Percentiles rank a stretch among this genome's conserved stretches.
phyloP scores from a whole-genome alignment of 2,888 invertebrate genomes.

The Pyrochroa serraticornis region DNA sequence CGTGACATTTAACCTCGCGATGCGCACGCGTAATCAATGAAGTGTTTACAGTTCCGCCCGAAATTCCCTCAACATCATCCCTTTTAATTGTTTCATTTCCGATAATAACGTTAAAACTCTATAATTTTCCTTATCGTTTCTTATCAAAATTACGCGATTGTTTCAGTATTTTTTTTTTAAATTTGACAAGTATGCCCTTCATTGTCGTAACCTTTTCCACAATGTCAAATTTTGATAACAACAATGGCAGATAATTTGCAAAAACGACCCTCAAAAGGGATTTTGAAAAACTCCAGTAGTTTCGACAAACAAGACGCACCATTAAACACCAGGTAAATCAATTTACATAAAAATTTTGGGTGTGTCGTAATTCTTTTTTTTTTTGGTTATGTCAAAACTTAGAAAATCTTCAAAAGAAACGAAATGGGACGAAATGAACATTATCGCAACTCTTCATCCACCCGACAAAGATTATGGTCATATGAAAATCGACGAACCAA shows the following conservation, averaged over 20 bases:
- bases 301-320: slow-evolving; percentile 71
- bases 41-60: slow-evolving; percentile 5
- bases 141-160: too few species aligned
- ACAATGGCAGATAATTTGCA: slow-evolving; percentile 79
- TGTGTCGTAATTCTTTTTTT: slow-evolving; percentile 12
- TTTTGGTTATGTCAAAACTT: slow-evolving; percentile 3
- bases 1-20: slow-evolving; percentile 2
- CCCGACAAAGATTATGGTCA: slow-evolving; percentile 98
- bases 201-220: background rate
- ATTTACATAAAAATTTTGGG: slow-evolving; percentile 6
- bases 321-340: slow-evolving; percentile 47
- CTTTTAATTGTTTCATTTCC: background rate
- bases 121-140: too few species aligned
- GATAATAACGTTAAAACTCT: too few species aligned
- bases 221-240: slow-evolving; percentile 24
- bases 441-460: slow-evolving; percentile 96
- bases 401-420: slow-evolving; percentile 63
- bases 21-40: slow-evolving; percentile 9
- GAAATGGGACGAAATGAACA: slow-evolving; percentile 99
- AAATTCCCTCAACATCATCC: background rate
- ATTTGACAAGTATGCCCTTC: background rate
- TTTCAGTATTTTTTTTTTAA: too few species aligned
- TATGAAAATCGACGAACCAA: slow-evolving; percentile 98
- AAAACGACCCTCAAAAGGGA: slow-evolving; percentile 87
- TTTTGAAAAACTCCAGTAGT: slow-evolving; percentile 90